These are phyloP conservation scores for Epizoanthus ramosus DNA, from an alignment of 92 coral and sea anemone genomes.

Conservation along the genomic window DNA sequence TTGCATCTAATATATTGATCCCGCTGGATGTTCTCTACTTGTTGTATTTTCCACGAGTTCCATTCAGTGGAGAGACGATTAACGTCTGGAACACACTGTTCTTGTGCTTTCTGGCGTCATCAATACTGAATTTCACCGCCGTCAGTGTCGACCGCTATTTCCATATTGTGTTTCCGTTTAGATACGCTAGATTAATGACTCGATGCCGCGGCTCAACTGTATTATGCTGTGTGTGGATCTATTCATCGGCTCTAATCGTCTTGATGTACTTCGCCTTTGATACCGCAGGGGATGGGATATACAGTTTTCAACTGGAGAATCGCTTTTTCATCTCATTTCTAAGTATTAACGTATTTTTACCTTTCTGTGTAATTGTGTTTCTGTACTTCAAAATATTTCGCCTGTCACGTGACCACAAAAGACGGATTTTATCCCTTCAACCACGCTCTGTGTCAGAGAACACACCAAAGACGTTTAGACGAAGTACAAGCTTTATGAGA, in stretches of 20 bases:
- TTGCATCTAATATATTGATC: slow-evolving; percentile 43
- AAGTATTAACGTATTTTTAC: slow-evolving; percentile 44
- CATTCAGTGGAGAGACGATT: slow-evolving; percentile 43
- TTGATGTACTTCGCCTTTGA: slow-evolving; percentile 58
- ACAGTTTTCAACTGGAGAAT: slow-evolving; percentile 37
- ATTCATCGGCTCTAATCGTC: slow-evolving; percentile 34
- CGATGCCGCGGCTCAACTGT: slow-evolving; percentile 7
- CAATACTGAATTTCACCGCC: slow-evolving; percentile 64
- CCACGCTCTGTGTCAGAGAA: background rate
- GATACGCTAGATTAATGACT: slow-evolving; percentile 46
- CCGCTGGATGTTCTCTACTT: slow-evolving; percentile 53
- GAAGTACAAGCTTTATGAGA: slow-evolving; percentile 46
- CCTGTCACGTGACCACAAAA: slow-evolving; percentile 42
- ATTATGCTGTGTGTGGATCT: slow-evolving; percentile 43
- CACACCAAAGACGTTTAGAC: background rate
- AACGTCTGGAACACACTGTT: slow-evolving; percentile 52
- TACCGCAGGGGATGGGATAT: slow-evolving; percentile 38
- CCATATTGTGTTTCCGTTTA: slow-evolving; percentile 55
- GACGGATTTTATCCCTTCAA: slow-evolving; percentile 29
- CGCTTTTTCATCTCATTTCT: slow-evolving; percentile 56
- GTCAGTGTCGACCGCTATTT: slow-evolving; percentile 58
- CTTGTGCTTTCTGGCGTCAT: slow-evolving; percentile 46
- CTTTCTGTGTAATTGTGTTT: slow-evolving; percentile 54
- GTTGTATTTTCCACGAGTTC: slow-evolving; percentile 43
- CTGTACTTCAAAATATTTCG: slow-evolving; percentile 51